Evolutionary conservation across 2,888 invertebrate species (phyloP).

Genomic region (Scelioninae gen. 1): DNA sequence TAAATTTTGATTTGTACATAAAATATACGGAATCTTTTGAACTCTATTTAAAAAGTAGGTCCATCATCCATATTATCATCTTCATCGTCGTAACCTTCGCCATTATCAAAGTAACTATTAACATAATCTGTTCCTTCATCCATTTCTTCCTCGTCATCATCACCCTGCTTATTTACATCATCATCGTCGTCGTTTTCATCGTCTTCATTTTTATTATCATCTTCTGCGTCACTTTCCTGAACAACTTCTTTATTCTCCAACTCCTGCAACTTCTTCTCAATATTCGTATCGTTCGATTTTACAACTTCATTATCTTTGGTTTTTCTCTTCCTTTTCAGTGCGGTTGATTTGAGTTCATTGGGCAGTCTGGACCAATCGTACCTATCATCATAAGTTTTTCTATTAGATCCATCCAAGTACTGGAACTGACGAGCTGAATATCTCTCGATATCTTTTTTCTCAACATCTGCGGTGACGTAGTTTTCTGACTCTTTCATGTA

Average conservation of each 20-base stretch:
- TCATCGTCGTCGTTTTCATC: conserved; percentile 85
- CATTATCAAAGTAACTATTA: conserved; percentile 94
- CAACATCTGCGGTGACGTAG: conserved; percentile 81
- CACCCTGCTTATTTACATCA: conserved; percentile 87
- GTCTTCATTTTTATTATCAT: conserved; percentile 83
- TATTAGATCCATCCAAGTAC: conserved; percentile 73
- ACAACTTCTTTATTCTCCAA: conserved; percentile 88
- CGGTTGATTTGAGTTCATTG: conserved; percentile 75
- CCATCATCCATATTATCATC: conserved; percentile 94
- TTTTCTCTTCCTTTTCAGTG: conserved; percentile 75
- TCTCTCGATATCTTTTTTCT: conserved; percentile 82
- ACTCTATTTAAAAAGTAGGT: conserved; percentile 87
- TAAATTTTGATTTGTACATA: too few relatives aligned
- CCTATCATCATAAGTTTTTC: conserved; percentile 74
- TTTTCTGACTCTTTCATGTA: conserved; percentile 89
- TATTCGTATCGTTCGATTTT: conserved; percentile 75
- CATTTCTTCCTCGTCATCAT: conserved; percentile 91
- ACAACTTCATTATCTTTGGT: conserved; percentile 68
- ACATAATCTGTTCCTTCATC: conserved; percentile 95
- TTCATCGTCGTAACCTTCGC: conserved; percentile 93
- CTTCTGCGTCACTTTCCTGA: conserved; percentile 83
- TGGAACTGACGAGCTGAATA: conserved; percentile 79
- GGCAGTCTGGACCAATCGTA: conserved; percentile 81
- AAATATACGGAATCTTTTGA: too few relatives aligned
- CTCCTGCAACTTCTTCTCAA: conserved; percentile 86